Percentiles rank a stretch among this genome's conserved stretches.
phyloP scores from a whole-genome alignment of 2,888 invertebrate genomes.

The Chaetogeoica ovagalla region DNA sequence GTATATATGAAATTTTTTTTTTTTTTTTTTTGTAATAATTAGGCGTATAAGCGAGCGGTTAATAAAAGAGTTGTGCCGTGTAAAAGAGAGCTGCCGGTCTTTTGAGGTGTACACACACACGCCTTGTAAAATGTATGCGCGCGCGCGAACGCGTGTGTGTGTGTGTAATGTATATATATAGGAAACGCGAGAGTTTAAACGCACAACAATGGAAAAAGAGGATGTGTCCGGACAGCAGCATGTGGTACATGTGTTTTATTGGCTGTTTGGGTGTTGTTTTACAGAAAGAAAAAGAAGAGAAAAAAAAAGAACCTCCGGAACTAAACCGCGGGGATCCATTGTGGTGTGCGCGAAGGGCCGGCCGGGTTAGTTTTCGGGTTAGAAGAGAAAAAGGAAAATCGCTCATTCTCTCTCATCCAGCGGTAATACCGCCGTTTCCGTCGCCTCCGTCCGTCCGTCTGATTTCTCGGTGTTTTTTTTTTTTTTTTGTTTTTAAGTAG shows the following conservation, averaged over 20 bases:
- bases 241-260: conserved; percentile 52
- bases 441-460: background rate
- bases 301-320: conserved; percentile 25
- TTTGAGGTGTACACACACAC: no score
- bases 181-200: no score
- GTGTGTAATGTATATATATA: no score
- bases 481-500: no score
- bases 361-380: background rate
- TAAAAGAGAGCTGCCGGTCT: no score
- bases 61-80: no score
- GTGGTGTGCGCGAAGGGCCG: background rate
- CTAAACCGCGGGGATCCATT: conserved; percentile 48
- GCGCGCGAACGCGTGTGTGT: no score
- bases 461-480: background rate
- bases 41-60: no score
- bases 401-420: background rate
- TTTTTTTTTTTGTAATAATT: no score
- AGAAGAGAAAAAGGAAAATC: conserved; percentile 44
- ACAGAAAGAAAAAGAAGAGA: background rate
- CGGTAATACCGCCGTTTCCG: conserved; percentile 23
- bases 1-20: no score
- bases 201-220: conserved; percentile 31
- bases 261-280: conserved; percentile 53
- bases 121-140: no score
- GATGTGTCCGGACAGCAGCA: conserved; percentile 52